These are phyloP conservation scores for Bombus confusus DNA, from an alignment of 1,140 invertebrate genomes.

Conservation along the genomic window DNA sequence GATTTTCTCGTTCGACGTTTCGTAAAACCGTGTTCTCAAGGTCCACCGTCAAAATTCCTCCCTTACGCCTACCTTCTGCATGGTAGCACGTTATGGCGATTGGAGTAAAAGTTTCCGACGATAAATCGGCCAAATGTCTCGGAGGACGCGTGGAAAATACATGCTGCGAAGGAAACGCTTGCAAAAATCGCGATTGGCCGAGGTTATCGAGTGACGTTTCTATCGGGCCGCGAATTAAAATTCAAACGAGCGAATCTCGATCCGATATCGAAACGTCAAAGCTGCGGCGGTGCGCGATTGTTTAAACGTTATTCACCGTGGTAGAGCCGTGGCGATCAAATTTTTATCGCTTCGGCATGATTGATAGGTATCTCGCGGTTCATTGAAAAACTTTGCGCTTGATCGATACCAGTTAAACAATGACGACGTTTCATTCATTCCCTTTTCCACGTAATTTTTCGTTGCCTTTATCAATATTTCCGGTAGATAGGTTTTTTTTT, in stretches of 20 bases:
- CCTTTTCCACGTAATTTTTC: neutral
- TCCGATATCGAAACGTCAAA: conserved; percentile 11
- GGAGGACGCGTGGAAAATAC: neutral
- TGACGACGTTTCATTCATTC: neutral
- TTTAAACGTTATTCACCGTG: conserved; percentile 24
- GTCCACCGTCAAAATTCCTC: neutral
- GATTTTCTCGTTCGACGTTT: neutral
- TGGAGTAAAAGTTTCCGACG: too few species aligned
- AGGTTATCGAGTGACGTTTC: neutral
- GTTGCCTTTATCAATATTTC: neutral
- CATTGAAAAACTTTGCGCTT: conserved; percentile 8
- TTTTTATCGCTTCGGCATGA: conserved; percentile 20
- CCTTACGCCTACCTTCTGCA: too few species aligned
- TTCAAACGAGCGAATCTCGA: neutral
- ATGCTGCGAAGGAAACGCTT: neutral
- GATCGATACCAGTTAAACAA: conserved; percentile 18
- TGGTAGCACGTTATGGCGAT: too few species aligned
- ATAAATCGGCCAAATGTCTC: neutral
- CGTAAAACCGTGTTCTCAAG: neutral
- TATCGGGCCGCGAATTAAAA: neutral
- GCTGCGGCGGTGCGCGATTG: neutral
- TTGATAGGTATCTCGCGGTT: conserved; percentile 18
- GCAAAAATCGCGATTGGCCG: neutral
- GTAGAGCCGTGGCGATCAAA: neutral
- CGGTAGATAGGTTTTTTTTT: neutral